Conservation (phyloP, 2,797 vertebrate species). For the Dicrostonyx torquatus region DNA sequence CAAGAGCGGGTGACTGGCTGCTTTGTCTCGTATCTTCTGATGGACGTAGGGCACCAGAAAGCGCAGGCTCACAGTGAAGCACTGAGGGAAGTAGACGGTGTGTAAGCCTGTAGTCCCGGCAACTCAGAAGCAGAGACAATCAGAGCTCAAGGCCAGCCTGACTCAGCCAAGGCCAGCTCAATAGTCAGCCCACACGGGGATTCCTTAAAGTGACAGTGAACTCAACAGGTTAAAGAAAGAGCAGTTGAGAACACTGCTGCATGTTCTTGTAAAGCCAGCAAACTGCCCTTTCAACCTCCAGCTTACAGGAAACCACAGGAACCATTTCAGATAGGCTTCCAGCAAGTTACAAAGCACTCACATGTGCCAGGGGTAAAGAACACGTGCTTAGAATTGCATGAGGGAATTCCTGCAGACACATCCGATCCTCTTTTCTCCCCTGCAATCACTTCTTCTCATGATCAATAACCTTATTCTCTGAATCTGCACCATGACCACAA, state of each 20-base stretch:
- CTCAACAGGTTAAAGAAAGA: background rate
- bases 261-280: background rate
- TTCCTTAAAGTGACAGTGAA: constrained; percentile 35
- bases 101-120: background rate
- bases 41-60: constrained; percentile 12
- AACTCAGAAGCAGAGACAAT: background rate
- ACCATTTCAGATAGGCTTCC: background rate
- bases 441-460: constrained; percentile 22
- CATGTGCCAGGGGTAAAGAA: background rate
- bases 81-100: background rate
- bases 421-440: background rate
- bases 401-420: background rate
- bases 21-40: constrained; percentile 11
- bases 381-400: constrained; percentile 4
- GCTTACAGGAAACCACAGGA: constrained; percentile 23
- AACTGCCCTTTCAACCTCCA: background rate
- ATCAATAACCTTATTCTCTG: constrained; percentile 12
- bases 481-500: background rate
- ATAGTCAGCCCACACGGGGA: background rate
- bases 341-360: constrained; percentile 1
- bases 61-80: constrained; percentile 28
- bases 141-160: background rate
- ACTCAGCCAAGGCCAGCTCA: background rate
- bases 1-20: background rate
- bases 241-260: background rate